Evolutionary conservation across 2,797 vertebrate species (phyloP).

Genomic region (Monodelphis domestica): DNA sequence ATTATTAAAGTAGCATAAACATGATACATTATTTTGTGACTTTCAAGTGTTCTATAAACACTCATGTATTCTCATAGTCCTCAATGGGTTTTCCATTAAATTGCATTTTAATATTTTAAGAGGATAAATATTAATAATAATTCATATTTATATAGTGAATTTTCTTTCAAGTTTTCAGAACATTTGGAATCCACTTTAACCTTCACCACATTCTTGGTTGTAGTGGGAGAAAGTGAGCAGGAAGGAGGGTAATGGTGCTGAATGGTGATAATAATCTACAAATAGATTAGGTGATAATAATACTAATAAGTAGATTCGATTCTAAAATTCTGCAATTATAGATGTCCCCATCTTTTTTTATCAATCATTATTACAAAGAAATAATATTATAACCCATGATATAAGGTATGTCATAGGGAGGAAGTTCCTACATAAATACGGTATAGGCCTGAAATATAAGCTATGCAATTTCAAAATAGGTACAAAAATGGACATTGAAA

Average conservation of each 20-base stretch:
- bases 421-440: neutral
- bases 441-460: slow-evolving; percentile 11
- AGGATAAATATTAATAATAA: slow-evolving; percentile 38
- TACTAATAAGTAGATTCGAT: too few species aligned
- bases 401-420: neutral
- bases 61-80: neutral
- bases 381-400: neutral
- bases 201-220: slow-evolving; percentile 18
- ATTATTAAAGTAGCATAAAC: slow-evolving; percentile 29
- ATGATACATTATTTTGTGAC: neutral
- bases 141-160: slow-evolving; percentile 30
- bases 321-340: neutral
- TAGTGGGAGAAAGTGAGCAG: neutral
- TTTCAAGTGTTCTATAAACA: slow-evolving; percentile 53
- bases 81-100: slow-evolving; percentile 33
- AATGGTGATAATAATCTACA: too few species aligned
- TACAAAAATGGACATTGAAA: slow-evolving; percentile 32
- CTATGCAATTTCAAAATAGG: slow-evolving; percentile 30
- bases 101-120: slow-evolving; percentile 42
- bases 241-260: neutral
- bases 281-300: slow-evolving; percentile 13
- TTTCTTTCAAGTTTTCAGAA: neutral
- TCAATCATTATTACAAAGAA: slow-evolving; percentile 14
- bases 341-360: neutral
- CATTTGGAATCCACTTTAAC: slow-evolving; percentile 39